These are phyloP conservation scores for Dromiciops gliroides DNA, from an alignment of 2,113 vertebrate genomes.

Conservation along the genomic window DNA sequence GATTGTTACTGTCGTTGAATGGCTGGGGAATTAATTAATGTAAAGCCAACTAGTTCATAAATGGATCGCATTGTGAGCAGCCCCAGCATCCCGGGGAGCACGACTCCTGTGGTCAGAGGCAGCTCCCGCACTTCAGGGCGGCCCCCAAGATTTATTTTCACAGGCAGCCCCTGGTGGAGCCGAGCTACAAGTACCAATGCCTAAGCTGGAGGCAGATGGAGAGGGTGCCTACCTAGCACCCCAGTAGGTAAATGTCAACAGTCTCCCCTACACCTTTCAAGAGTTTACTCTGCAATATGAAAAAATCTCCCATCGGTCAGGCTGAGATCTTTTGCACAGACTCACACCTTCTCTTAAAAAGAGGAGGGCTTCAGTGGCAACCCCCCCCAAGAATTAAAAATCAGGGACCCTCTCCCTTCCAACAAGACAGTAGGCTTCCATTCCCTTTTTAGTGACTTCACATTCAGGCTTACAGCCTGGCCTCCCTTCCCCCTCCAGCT, in stretches of 20 bases:
- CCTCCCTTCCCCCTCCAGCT: not conserved
- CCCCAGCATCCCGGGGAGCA: conserved; percentile 69
- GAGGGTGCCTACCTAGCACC: too few species aligned
- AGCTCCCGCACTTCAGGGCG: conserved; percentile 72
- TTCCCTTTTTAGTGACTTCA: not conserved
- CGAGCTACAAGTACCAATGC: conserved; percentile 29
- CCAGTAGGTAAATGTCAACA: conserved; percentile 9
- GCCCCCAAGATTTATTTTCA: conserved; percentile 79
- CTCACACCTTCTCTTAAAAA: conserved; percentile 9
- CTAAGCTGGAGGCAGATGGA: conserved; percentile 65
- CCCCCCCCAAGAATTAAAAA: conserved; percentile 4
- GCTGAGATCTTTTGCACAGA: not conserved
- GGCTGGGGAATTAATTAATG: conserved; percentile 85
- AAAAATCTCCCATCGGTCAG: not conserved
- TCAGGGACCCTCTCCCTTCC: not conserved
- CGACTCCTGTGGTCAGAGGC: conserved; percentile 80
- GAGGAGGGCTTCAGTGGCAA: conserved; percentile 14
- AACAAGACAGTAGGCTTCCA: not conserved
- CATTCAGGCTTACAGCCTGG: not conserved
- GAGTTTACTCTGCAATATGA: conserved; percentile 29
- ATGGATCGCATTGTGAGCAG: conserved; percentile 83
- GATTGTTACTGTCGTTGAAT: conserved; percentile 85
- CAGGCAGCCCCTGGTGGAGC: conserved; percentile 47
- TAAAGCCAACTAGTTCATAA: conserved; percentile 83
- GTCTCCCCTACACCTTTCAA: conserved; percentile 51